Evolutionary conservation across 2,888 invertebrate genomes (phyloP).

Genomic region (Agrotis exclamationis): DNA sequence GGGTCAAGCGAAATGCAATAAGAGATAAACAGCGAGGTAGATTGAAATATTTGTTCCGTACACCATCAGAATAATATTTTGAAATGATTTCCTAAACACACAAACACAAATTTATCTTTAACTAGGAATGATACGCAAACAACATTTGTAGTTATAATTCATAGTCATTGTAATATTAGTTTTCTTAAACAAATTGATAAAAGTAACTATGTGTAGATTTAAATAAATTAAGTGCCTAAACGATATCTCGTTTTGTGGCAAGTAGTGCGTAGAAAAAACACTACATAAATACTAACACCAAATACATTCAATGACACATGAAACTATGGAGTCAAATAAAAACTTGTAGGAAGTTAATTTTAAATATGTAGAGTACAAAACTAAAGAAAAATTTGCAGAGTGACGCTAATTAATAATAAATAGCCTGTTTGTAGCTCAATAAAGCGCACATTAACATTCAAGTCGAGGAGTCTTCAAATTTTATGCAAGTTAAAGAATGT

Average conservation of each 20-base stretch:
- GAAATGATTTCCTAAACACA: slow-evolving; percentile 59
- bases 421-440: slow-evolving; percentile 67
- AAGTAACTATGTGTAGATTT: slow-evolving; percentile 27
- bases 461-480: slow-evolving; percentile 62
- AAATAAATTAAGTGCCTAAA: slow-evolving; percentile 39
- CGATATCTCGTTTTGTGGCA: slow-evolving; percentile 31
- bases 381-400: slow-evolving; percentile 40
- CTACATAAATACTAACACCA: slow-evolving; percentile 40
- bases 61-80: slow-evolving; percentile 55
- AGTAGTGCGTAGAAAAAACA: slow-evolving; percentile 30
- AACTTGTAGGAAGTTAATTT: slow-evolving; percentile 33
- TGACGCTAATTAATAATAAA: slow-evolving; percentile 21
- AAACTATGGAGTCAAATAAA: slow-evolving; percentile 26
- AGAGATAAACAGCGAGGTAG: slow-evolving; percentile 81
- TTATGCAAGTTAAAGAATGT: slow-evolving; percentile 29
- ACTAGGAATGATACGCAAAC: slow-evolving; percentile 72
- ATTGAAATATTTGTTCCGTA: slow-evolving; percentile 77
- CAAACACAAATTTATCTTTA: slow-evolving; percentile 61
- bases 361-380: slow-evolving; percentile 36
- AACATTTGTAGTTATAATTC: slow-evolving; percentile 57
- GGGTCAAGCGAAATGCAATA: slow-evolving; percentile 74
- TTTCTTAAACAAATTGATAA: slow-evolving; percentile 62
- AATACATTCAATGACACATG: slow-evolving; percentile 42
- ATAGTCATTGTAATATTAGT: slow-evolving; percentile 61
- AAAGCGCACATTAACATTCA: slow-evolving; percentile 64